phyloP scores from a whole-genome alignment of 2,113 vertebrate species.

The Regulus satrapa region DNA sequence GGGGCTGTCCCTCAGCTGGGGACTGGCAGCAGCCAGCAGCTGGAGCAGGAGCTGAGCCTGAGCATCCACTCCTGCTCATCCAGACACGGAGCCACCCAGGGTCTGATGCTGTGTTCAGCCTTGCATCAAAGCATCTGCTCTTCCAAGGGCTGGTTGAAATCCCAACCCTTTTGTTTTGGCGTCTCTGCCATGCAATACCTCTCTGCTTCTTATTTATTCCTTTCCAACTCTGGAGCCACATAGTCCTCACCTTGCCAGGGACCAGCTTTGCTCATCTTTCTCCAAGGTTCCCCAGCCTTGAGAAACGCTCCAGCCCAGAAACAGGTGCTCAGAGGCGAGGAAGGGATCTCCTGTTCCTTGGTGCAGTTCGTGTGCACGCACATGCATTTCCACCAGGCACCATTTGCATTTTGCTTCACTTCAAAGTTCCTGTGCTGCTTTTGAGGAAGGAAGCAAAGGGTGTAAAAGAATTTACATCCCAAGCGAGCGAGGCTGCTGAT shows the following conservation, averaged over 20 bases:
- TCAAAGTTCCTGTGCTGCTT: neutral
- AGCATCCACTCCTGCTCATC: neutral
- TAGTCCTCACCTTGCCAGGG: neutral
- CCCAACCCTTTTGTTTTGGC: neutral
- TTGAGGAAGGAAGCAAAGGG: neutral
- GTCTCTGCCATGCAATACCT: neutral
- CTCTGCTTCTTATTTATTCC: neutral
- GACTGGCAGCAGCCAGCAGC: neutral
- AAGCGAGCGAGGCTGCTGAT: neutral
- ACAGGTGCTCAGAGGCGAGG: fast-evolving
- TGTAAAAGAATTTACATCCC: conserved; percentile 8
- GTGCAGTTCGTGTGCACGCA: fast-evolving
- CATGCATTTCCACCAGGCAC: neutral
- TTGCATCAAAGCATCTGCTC: neutral
- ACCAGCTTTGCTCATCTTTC: neutral
- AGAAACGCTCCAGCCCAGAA: neutral
- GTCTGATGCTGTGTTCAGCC: neutral
- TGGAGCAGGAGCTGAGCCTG: neutral
- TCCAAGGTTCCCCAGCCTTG: neutral
- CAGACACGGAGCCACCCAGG: fast-evolving
- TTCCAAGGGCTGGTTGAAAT: neutral
- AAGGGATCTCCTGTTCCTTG: neutral
- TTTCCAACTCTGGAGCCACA: fast-evolving
- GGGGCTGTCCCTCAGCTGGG: neutral
- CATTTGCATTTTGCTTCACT: neutral